A percentile compares a stretch with the other conserved stretches of the same genome.
Evolutionary conservation across 64 coral and sea anemone species (phyloP).

Genomic region (Acropora yongei): DNA sequence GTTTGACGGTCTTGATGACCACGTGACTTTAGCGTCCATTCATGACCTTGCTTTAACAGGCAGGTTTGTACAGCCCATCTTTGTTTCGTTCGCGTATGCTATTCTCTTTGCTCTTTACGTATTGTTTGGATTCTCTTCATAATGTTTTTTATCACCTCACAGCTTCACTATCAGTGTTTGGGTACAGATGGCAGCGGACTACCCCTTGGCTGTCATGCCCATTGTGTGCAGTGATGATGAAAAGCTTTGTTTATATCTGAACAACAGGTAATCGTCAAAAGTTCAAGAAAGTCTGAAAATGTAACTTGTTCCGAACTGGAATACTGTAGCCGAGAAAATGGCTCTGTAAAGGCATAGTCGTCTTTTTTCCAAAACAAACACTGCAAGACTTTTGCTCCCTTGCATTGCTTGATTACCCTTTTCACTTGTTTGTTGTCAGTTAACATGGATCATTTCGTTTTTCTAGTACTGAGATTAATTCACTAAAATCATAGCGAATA

Average conservation of each 20-base stretch:
- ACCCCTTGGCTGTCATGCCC: conserved; percentile 69
- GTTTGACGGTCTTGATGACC: conserved; percentile 87
- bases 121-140: too few relatives aligned
- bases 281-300: too few relatives aligned
- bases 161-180: conserved; percentile 94
- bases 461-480: too few relatives aligned
- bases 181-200: conserved; percentile 80
- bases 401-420: too few relatives aligned
- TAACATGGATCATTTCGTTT: too few relatives aligned
- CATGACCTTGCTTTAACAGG: conserved; percentile 68
- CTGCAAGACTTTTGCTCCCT: too few relatives aligned
- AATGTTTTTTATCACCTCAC: not conserved
- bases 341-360: too few relatives aligned
- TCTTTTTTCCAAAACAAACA: too few relatives aligned
- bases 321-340: too few relatives aligned
- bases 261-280: conserved; percentile 64
- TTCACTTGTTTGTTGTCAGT: too few relatives aligned
- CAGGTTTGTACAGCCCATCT: conserved; percentile 47
- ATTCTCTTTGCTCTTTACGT: not conserved
- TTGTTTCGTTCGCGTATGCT: not conserved
- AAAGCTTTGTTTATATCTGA: conserved; percentile 85
- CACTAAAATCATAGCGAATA: too few relatives aligned
- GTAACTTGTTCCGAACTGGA: too few relatives aligned
- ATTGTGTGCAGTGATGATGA: conserved; percentile 82
- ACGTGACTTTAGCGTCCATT: conserved; percentile 82